A percentile compares a stretch with the other conserved stretches of the same genome.
Conservation (phyloP, 2,888 invertebrate genomes). For the Lepidochrysops patricia region DNA sequence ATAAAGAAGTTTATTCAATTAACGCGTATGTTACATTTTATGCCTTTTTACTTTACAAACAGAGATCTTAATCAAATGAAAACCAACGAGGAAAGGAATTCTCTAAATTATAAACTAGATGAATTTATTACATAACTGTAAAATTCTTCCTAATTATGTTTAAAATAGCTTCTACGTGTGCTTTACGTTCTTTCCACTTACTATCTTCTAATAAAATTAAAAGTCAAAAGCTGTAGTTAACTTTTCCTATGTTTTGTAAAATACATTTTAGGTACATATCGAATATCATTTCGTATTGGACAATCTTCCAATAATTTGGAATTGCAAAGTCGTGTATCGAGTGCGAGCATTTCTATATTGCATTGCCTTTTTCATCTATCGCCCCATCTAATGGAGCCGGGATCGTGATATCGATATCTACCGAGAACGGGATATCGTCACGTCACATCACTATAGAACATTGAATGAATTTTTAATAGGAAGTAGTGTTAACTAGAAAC, state of each 20-base stretch:
- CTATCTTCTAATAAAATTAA: too few relatives aligned
- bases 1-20: neutral
- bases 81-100: neutral
- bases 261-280: too few relatives aligned
- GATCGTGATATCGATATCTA: slow-evolving; percentile 12
- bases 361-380: slow-evolving; percentile 4
- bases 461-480: neutral
- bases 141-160: too few relatives aligned
- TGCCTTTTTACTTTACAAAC: neutral
- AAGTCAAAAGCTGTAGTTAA: too few relatives aligned
- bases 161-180: too few relatives aligned
- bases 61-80: neutral
- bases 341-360: slow-evolving; percentile 1
- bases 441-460: neutral
- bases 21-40: slow-evolving; percentile 3
- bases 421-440: slow-evolving; percentile 1
- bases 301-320: neutral
- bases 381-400: slow-evolving; percentile 5
- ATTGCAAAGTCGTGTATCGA: neutral
- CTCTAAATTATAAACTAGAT: neutral
- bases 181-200: too few relatives aligned
- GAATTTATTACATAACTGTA: neutral
- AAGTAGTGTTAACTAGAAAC: neutral
- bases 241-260: too few relatives aligned
- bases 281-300: neutral